Evolutionary conservation across 2,113 vertebrate genomes (phyloP), one percentile per base, ranked within the genome.

Genomic region (Otolemur garnettii): DNA sequence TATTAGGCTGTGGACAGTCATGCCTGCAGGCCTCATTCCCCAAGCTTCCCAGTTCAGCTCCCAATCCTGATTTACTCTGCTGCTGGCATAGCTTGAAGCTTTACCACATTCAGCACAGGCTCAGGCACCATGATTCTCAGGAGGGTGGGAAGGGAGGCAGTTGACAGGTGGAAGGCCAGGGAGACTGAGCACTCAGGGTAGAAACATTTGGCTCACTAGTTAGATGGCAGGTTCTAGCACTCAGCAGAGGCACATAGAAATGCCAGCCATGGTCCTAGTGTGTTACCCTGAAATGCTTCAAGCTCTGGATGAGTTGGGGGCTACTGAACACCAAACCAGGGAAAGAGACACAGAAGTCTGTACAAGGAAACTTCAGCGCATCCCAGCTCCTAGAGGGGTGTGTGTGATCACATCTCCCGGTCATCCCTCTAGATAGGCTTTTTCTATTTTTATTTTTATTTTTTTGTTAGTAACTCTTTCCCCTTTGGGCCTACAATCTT

Each of bases 171-270:
- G 85, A 71, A 42, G 74, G 91, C 62, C 62, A 8, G 53, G 83
- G 93, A 83, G 62, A 60, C 91, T 42, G 86, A 96, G 88, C 78
- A n/a, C 68, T 86, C 38, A 19, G 86, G 93, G 94, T 96, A 97
- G 97, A 98, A 97, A 97, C 97, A 97, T 86, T 91, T 72, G 4
- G 72, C 45, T 85, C 91, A 53, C 93, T 97, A 90, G 88, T 93
- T 90, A 91, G 84, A 94, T 2, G 50, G 87, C 11, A 0, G 60
- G 82, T 42, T 85, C 90, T 74, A 88, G 95, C 59, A 17, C 57
- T 35, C 18, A 0, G 69, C 53, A 17, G 95, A 87, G 75, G 24
- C 35, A 24, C 62, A 50, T 17, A 64, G 91, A 79, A 66, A 74
- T 0, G 50, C 53, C 55, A 87, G 79, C 62, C 28, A 35, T 12